Evolutionary conservation across 2,797 vertebrate species (phyloP).

Genomic region (Gymnocypris eckloni): DNA sequence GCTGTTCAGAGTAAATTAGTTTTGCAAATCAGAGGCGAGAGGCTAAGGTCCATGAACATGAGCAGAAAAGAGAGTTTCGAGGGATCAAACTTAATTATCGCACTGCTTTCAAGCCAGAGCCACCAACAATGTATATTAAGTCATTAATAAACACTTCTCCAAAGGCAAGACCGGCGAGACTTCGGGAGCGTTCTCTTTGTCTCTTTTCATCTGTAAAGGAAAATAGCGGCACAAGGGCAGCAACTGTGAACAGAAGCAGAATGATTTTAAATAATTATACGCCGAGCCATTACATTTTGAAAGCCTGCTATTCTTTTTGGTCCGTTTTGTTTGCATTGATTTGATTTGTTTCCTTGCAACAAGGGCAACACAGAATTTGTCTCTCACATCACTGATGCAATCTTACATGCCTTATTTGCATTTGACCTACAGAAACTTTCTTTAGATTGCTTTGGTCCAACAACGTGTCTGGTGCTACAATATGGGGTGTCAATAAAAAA

Average conservation of each 20-base stretch:
- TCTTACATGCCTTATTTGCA: constrained; percentile 19
- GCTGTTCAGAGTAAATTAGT: constrained; percentile 66
- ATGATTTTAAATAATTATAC: constrained; percentile 34
- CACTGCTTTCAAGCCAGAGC: constrained; percentile 64
- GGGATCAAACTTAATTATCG: constrained; percentile 76
- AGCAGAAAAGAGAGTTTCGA: constrained; percentile 69
- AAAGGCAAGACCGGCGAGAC: constrained; percentile 17
- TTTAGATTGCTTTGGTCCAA: constrained; percentile 21
- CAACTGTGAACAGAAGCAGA: constrained; percentile 27
- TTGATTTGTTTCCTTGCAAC: constrained; percentile 27
- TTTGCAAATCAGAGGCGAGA: constrained; percentile 57
- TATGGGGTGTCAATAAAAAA: not conserved
- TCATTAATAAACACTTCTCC: constrained; percentile 49
- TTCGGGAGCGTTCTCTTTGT: constrained; percentile 27
- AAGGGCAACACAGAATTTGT: constrained; percentile 3
- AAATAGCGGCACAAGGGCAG: constrained; percentile 20
- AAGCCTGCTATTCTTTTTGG: constrained; percentile 13
- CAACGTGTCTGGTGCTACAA: not conserved
- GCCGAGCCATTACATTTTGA: not conserved
- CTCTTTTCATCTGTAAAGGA: constrained; percentile 40
- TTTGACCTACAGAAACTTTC: constrained; percentile 28
- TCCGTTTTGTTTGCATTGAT: constrained; percentile 28
- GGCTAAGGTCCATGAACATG: constrained; percentile 58
- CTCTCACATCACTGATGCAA: constrained; percentile 26
- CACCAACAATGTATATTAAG: constrained; percentile 59